These are phyloP conservation scores for Mimumesa dahlbomi DNA, from an alignment of 2,888 invertebrate genomes.

Conservation along the genomic window DNA sequence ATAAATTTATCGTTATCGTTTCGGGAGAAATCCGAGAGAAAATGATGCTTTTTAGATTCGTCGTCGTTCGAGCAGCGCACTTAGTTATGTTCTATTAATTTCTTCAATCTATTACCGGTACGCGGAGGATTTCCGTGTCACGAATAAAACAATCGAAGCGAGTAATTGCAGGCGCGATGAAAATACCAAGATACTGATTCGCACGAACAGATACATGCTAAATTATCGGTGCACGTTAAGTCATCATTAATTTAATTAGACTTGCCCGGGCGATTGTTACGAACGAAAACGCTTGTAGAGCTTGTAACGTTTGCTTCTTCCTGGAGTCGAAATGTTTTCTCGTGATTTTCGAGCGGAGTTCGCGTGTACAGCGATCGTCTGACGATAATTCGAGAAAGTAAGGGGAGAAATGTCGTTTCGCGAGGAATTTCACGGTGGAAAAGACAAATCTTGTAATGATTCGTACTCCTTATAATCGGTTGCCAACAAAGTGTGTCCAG, in stretches of 20 bases:
- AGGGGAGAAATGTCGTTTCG: slow-evolving; percentile 38
- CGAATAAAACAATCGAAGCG: slow-evolving; percentile 45
- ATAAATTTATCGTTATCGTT: not conserved
- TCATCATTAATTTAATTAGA: slow-evolving; percentile 31
- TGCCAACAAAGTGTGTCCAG: slow-evolving; percentile 55
- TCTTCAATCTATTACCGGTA: slow-evolving; percentile 30
- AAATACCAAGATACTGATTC: slow-evolving; percentile 3
- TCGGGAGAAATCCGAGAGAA: slow-evolving; percentile 35
- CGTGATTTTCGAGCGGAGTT: not conserved
- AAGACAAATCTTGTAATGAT: slow-evolving; percentile 48
- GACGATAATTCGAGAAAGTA: slow-evolving; percentile 48
- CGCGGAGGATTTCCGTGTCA: slow-evolving; percentile 35
- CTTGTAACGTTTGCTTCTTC: not conserved
- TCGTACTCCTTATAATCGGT: slow-evolving; percentile 40
- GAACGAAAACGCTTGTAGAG: not conserved
- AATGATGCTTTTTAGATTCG: slow-evolving; percentile 19
- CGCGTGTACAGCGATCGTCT: slow-evolving; percentile 7
- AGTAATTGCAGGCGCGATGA: slow-evolving; percentile 42
- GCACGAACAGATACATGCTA: slow-evolving; percentile 23
- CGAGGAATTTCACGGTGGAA: slow-evolving; percentile 46
- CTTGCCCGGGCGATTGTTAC: slow-evolving; percentile 1
- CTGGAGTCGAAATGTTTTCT: not conserved
- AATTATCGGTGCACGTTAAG: slow-evolving; percentile 26
- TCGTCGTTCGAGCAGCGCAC: slow-evolving; percentile 15
- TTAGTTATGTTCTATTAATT: slow-evolving; percentile 53